phyloP scores from a whole-genome alignment of 2,888 invertebrate genomes.

The Bembecia ichneumoniformis region DNA sequence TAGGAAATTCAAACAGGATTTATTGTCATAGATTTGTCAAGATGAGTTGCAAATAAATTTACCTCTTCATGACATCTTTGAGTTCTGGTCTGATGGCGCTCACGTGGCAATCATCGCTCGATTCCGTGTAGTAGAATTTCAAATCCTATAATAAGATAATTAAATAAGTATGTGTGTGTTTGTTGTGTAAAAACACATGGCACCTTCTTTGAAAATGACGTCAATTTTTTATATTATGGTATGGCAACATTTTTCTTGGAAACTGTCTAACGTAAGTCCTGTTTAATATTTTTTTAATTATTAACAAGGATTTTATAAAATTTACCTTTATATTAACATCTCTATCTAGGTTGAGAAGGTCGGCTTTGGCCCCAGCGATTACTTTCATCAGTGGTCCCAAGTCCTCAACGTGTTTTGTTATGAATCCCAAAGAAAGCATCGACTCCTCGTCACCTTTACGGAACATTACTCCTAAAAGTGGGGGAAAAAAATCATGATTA shows the following conservation, averaged over 20 bases:
- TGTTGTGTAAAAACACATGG: too few relatives aligned
- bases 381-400: constrained; percentile 82
- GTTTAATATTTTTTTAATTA: too few relatives aligned
- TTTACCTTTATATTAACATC: constrained; percentile 72
- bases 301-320: too few relatives aligned
- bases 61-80: constrained; percentile 75
- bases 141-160: constrained; percentile 58
- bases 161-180: constrained; percentile 34
- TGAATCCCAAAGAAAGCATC: constrained; percentile 89
- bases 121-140: constrained; percentile 81
- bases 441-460: constrained; percentile 78
- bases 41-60: constrained; percentile 6
- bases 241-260: too few relatives aligned
- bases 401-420: constrained; percentile 86
- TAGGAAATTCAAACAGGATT: background rate
- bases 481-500: background rate
- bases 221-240: too few relatives aligned
- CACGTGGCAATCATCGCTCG: constrained; percentile 78
- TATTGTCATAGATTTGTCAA: too few relatives aligned
- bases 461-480: constrained; percentile 75
- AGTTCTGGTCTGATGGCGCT: constrained; percentile 81
- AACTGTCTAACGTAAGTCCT: too few relatives aligned
- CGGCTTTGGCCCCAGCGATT: constrained; percentile 70
- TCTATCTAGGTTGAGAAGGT: constrained; percentile 74
- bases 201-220: too few relatives aligned